Evolutionary conservation across 2,797 vertebrate species (phyloP).

Genomic region (Melanotaenia nigrans): DNA sequence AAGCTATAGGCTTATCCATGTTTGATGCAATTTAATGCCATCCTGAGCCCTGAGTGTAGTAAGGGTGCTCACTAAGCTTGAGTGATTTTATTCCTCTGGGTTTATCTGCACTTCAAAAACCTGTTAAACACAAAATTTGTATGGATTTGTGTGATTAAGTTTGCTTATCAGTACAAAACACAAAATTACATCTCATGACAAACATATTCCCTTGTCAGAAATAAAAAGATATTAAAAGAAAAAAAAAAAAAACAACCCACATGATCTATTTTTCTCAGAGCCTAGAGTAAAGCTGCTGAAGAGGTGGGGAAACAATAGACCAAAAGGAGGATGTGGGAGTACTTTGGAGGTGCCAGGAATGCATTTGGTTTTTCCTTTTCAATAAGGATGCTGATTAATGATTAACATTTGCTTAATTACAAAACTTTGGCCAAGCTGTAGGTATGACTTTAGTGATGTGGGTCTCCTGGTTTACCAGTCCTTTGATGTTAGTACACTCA

Average conservation of each 20-base stretch:
- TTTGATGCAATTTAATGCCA: not conserved
- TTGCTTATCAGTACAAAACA: not conserved
- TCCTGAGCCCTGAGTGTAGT: not conserved
- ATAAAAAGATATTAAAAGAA: not conserved
- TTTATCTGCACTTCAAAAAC: not conserved
- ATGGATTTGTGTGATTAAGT: not conserved
- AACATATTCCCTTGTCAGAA: not conserved
- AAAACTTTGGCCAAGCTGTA: not conserved
- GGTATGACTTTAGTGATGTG: not conserved
- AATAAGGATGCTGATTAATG: not conserved
- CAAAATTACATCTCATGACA: not conserved
- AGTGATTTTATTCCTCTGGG: too few species aligned
- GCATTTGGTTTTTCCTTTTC: not conserved
- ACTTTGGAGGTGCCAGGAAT: not conserved
- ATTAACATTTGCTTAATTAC: constrained; percentile 2
- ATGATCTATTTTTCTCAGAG: not conserved
- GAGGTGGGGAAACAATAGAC: not conserved
- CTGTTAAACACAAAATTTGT: not conserved
- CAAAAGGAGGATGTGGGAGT: not conserved
- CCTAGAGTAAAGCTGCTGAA: not conserved
- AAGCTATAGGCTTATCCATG: not conserved
- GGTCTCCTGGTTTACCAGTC: not conserved
- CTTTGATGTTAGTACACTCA: not conserved
- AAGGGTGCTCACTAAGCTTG: too few species aligned
- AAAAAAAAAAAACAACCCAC: too few species aligned